Evolutionary conservation across 2,797 vertebrate genomes (phyloP), one percentile per base, ranked within the genome.

Genomic region (Cossypha polioptera): DNA sequence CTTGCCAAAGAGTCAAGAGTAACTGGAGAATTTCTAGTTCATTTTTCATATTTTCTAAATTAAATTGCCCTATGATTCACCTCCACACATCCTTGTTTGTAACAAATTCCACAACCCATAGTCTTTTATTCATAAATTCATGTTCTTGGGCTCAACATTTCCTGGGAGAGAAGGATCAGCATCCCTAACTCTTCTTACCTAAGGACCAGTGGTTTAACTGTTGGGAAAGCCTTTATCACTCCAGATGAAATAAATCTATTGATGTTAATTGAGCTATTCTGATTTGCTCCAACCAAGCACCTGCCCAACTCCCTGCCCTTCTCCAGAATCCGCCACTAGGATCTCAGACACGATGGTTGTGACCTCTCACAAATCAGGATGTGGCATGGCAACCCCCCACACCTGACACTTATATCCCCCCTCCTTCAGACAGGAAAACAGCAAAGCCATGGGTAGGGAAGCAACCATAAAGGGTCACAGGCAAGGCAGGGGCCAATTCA

Each of bases 341-440:
- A 84, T 73, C 59, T 76, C 1, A 0, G 57, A 38, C 80, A 72
- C 0, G 0, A 93, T 47, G 25, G 14, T 36, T 72, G 87, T 0
- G 1, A 84, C 45, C 36, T 8, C n/a, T 20, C 73, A 35, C 83
- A 71, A 93, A 95, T 76, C 58, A 93, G 86, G 68, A 90, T 0
- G 0, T 1, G 1, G 17, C 0, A 0, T 2, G 1, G 31, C 45
- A 59, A 16, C 11, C 38, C 26, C 43, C n/a, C 10, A 4, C 16
- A 12, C 54, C 72, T 43, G 71, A 80, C 86, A 33, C 22, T 85
- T 11, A 0, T 0, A 45, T 31, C 16, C n/a, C 22, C 5, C 3
- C 21, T 74, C 43, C 61, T 28, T 42, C 48, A 92, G 67, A 66
- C 9, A 20, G 75, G 36, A 62, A 76, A 86, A 81, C 0, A 74